Evolutionary conservation across 2,113 vertebrate genomes (phyloP).

Genomic region (Tapirus terrestris): DNA sequence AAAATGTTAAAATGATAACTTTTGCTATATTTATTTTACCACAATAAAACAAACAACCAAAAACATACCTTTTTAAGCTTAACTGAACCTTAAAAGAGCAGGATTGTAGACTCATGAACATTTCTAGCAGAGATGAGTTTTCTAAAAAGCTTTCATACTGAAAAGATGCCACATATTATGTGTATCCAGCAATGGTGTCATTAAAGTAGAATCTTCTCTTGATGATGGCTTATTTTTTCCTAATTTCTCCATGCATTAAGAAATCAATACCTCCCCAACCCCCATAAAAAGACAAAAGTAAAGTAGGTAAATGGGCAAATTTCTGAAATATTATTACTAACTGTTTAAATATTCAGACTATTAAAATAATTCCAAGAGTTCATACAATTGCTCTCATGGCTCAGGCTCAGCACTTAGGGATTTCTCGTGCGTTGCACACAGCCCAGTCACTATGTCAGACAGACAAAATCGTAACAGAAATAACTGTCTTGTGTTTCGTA

Average conservation of each 20-base stretch:
- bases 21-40: not conserved
- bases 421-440: not conserved
- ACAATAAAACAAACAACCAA: not conserved
- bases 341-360: conserved; percentile 29
- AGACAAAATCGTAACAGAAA: conserved; percentile 12
- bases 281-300: not conserved
- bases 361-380: not conserved
- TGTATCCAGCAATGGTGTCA: not conserved
- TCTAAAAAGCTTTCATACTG: not conserved
- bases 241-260: not conserved
- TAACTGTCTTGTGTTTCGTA: not conserved
- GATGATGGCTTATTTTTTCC: not conserved
- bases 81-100: not conserved
- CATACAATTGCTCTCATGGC: not conserved
- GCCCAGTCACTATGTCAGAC: not conserved
- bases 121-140: not conserved
- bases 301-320: not conserved
- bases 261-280: not conserved
- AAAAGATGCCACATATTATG: not conserved
- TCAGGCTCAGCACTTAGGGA: not conserved
- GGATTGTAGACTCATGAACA: not conserved
- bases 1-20: not conserved
- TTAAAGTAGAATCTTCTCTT: not conserved
- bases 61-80: not conserved
- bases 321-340: conserved; percentile 35